Evolutionary conservation across 1,140 invertebrate genomes (phyloP), one percentile per base, ranked within the genome.

Genomic region (Anagrus nilaparvatae): DNA sequence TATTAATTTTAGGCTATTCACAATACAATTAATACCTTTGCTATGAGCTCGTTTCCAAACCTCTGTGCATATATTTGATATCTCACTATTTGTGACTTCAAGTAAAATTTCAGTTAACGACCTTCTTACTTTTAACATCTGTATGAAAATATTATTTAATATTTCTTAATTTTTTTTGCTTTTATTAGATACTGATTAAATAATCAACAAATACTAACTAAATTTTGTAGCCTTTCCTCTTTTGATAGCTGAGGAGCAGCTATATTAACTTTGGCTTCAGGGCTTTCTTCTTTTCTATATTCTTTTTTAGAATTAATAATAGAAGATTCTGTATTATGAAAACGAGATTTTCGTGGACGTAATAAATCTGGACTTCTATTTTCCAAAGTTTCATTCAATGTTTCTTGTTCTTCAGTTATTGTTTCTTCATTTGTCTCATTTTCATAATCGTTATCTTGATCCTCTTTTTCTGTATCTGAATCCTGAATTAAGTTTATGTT

Each of bases 71-170:
- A 92, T 76, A 48, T 70, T 68, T 50, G 76, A 62, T 58, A 96
- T 91, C 75, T 93, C 86, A 62, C 84, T 78, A 56, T 84, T 88
- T 10, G 93, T 97, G 50, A 94, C 91, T 57, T 94, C 88, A 41
- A 97, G 71, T 36, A 97, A 74, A 53, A 96, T 84, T 72, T 95
- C 87, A 29, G 91, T 97, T 60, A 96, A 69, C 46, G 83, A 81
- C 40, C 82, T 73, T 48, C 89, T 76, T 16, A 96, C 85, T 63
- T 79, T 81, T 56, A 88, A 62, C 84, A 95, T 93, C 90, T 95
- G 67, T 7, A 61, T 61, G 21, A 47, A 21, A 57, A 50, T 48
- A 44, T 45, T 35, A 39, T 40, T 21, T 25, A 17, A 40, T 35
- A 21, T 37, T 28, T n/a, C 4, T 14, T 28, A 27, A 35, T 29